phyloP scores from a whole-genome alignment of 2,888 invertebrate genomes.

The Microdon myrmicae region DNA sequence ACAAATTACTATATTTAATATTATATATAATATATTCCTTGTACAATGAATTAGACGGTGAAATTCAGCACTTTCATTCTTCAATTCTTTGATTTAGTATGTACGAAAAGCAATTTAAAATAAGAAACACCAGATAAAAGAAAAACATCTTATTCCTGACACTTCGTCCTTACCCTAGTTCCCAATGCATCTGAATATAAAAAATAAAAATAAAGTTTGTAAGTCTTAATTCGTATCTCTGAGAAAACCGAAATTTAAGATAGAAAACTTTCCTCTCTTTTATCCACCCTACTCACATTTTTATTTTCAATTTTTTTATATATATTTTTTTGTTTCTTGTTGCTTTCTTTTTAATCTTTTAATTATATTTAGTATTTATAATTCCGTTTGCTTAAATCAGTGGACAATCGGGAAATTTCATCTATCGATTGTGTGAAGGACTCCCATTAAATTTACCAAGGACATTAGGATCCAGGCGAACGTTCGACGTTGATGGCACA shows the following conservation, averaged over 20 bases:
- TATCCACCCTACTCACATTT: conserved; percentile 28
- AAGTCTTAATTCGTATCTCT: conserved; percentile 42
- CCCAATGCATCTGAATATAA: conserved; percentile 42
- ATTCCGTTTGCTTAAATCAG: conserved; percentile 26
- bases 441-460: conserved; percentile 40
- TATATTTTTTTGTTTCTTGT: conserved; percentile 1
- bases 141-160: too few species aligned
- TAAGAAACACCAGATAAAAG: too few species aligned
- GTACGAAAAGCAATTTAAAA: too few species aligned
- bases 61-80: too few species aligned
- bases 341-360: conserved; percentile 3
- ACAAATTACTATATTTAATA: too few species aligned
- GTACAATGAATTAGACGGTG: too few species aligned
- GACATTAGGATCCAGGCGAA: conserved; percentile 45
- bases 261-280: conserved; percentile 20
- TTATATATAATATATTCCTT: too few species aligned
- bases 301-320: conserved; percentile 18
- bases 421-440: conserved; percentile 41
- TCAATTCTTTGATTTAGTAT: too few species aligned
- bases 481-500: conserved; percentile 39
- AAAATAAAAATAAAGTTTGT: conserved; percentile 39
- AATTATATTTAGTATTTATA: conserved; percentile 4
- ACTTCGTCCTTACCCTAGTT: conserved; percentile 45
- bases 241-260: conserved; percentile 5
- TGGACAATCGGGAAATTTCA: conserved; percentile 38